Base-by-base conservation (phyloP, 30 jellyfish, hydroid and myxozoan species). In the Mastigias papua region DNA sequence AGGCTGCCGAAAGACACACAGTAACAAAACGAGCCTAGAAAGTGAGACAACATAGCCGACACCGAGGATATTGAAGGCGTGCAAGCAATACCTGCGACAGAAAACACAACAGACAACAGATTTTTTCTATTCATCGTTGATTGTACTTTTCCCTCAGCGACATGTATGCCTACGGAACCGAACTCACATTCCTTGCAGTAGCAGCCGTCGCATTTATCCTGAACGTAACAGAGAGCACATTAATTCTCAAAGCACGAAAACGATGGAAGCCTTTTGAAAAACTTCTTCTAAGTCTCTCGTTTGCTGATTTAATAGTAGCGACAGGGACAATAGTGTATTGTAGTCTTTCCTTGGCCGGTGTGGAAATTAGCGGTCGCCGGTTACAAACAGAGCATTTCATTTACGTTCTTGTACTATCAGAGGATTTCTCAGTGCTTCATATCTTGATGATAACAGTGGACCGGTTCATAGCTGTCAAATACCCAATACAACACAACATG, bases 211-310 rank as follows among this genome's bases (percentile, higher is more conserved):
- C 88, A 22, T 0, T 35, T 48, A 48, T 54, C 0, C 81, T 77
- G 20, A 76, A 76, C 62, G n/a, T 34, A 17, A 27, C 42, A 1
- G 90, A 87, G 34, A 33, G 54, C 15, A 68, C 9, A 25, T 27
- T 65, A 58, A 68, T 78, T 17, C 11, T 77, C 10, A 66, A 76
- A 69, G 35, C 1, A 33, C 34, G 73, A 27, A 69, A 48, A 31
- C 33, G 66, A 26, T 69, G 80, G 84, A 85, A 73, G 67, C 82
- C 84, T 26, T 85, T 85, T 61, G 94, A 85, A 37, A 85, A 73
- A 51, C 68, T 85, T 1, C 89, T 85, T 27, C 83, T 85, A 0
- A 85, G 94, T 35, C 79, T 85, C 21, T 85, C 94, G 8, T 16
- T 63, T 30, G 88, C 88, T 1, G 94, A 85, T 30, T 23, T 33